phyloP scores from a whole-genome alignment of 1,140 invertebrate species.

The Aphelinus atriplicis region DNA sequence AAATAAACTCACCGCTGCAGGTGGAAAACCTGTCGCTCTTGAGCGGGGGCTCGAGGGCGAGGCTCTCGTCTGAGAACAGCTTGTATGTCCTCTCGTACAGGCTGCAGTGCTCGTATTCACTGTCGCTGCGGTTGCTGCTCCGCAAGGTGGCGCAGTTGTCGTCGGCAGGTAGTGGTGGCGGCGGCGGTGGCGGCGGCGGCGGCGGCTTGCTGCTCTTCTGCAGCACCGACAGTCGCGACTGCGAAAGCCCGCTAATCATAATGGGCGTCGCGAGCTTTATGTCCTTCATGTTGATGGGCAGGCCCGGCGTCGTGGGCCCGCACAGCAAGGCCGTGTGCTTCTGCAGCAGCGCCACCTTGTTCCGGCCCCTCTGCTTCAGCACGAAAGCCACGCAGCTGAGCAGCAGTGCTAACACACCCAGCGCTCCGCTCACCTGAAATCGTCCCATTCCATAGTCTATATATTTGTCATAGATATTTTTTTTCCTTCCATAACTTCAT shows the following conservation, averaged over 20 bases:
- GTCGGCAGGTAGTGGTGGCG: conserved; percentile 11
- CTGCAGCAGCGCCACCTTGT: conserved; percentile 75
- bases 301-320: conserved; percentile 62
- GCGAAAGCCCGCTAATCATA: conserved; percentile 65
- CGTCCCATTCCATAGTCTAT: too few species aligned
- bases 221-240: conserved; percentile 65
- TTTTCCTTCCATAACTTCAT: too few species aligned
- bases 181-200: neutral
- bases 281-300: conserved; percentile 77
- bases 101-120: conserved; percentile 54
- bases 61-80: conserved; percentile 56
- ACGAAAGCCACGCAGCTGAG: conserved; percentile 76
- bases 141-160: conserved; percentile 27
- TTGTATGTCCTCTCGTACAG: conserved; percentile 59
- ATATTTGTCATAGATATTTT: too few species aligned
- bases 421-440: conserved; percentile 76
- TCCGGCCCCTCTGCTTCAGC: conserved; percentile 76
- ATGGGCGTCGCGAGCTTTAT: conserved; percentile 69
- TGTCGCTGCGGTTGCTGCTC: conserved; percentile 49
- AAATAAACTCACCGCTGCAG: conserved; percentile 44
- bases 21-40: conserved; percentile 47
- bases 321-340: conserved; percentile 73
- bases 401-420: conserved; percentile 78
- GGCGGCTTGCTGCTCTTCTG: conserved; percentile 63
- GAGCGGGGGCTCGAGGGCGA: conserved; percentile 44